A percentile compares a stretch with the other conserved stretches of the same genome.
phyloP scores from a whole-genome alignment of 2,797 vertebrate genomes.

The Bradypodion pumilum region DNA sequence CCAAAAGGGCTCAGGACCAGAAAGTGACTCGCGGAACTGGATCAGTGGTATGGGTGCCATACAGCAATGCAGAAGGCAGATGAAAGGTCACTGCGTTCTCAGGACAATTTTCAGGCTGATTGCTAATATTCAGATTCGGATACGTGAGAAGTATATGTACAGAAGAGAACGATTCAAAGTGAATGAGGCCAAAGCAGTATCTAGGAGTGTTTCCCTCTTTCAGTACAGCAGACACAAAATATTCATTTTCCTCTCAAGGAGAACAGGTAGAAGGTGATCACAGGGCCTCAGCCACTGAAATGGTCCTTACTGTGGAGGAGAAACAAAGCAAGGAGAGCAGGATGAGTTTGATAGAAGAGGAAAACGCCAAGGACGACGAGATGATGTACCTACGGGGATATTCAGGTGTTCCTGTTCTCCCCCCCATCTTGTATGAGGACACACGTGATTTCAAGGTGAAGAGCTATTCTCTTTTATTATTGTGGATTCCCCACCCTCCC shows the following conservation, averaged over 20 bases:
- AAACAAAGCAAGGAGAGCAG: background rate
- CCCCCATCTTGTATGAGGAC: conserved; percentile 61
- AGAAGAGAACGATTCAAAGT: background rate
- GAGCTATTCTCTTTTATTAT: background rate
- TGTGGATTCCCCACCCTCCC: too few relatives aligned
- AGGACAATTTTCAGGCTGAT: too few relatives aligned
- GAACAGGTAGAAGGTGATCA: background rate
- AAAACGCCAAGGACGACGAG: conserved; percentile 2
- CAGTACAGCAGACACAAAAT: background rate
- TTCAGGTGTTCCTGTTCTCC: conserved; percentile 21
- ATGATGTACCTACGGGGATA: conserved; percentile 11
- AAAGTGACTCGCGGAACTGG: too few relatives aligned
- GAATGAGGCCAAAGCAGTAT: too few relatives aligned
- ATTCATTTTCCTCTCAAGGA: background rate
- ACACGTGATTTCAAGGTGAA: conserved; percentile 74
- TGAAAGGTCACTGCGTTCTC: too few relatives aligned
- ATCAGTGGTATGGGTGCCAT: too few relatives aligned
- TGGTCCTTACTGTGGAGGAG: background rate
- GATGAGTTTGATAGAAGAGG: background rate
- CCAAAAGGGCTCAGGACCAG: too few relatives aligned
- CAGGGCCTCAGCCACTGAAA: conserved; percentile 2
- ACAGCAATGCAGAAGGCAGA: too few relatives aligned
- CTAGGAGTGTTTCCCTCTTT: background rate
- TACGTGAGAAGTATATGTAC: too few relatives aligned
- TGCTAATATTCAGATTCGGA: too few relatives aligned